These are phyloP conservation scores for Sinelater perroti DNA, from an alignment of 2,888 invertebrate species.

Conservation along the genomic window DNA sequence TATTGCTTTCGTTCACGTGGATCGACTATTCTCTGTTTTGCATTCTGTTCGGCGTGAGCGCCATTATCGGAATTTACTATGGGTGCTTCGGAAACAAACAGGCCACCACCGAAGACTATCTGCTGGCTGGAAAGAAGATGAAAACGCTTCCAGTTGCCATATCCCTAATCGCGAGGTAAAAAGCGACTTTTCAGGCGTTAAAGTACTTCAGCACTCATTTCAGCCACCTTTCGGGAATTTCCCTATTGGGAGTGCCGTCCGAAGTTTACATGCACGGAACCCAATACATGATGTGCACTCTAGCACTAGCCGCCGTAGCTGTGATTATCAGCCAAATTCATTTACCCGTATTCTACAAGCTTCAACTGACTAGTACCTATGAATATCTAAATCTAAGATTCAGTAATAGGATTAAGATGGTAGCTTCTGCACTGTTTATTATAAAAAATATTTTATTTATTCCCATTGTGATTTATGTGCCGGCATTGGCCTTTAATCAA, in stretches of 20 bases:
- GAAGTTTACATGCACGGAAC: conserved; percentile 76
- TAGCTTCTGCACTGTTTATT: conserved; percentile 67
- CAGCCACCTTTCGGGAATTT: conserved; percentile 76
- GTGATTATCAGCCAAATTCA: conserved; percentile 55
- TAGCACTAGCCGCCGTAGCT: conserved; percentile 57
- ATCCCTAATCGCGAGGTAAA: conserved; percentile 72
- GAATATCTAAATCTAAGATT: conserved; percentile 71
- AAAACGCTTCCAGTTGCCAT: conserved; percentile 72
- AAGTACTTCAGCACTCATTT: too few species aligned
- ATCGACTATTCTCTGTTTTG: conserved; percentile 63
- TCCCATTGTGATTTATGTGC: conserved; percentile 72
- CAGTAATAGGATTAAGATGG: conserved; percentile 64
- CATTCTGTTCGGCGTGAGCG: conserved; percentile 60
- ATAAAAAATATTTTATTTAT: conserved; percentile 65
- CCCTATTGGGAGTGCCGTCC: conserved; percentile 74
- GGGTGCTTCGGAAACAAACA: conserved; percentile 62
- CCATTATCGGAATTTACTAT: conserved; percentile 64
- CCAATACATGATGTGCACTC: conserved; percentile 63
- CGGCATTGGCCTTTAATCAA: conserved; percentile 67
- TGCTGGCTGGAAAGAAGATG: conserved; percentile 74
- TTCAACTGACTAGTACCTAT: conserved; percentile 72
- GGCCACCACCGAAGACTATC: conserved; percentile 70
- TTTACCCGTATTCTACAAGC: conserved; percentile 71
- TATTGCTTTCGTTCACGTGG: conserved; percentile 42
- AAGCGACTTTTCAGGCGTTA: too few species aligned